A percentile compares a stretch with the other conserved stretches of the same genome.
Conservation (phyloP, 2,797 vertebrate species). For the Sylvilagus floridanus region DNA sequence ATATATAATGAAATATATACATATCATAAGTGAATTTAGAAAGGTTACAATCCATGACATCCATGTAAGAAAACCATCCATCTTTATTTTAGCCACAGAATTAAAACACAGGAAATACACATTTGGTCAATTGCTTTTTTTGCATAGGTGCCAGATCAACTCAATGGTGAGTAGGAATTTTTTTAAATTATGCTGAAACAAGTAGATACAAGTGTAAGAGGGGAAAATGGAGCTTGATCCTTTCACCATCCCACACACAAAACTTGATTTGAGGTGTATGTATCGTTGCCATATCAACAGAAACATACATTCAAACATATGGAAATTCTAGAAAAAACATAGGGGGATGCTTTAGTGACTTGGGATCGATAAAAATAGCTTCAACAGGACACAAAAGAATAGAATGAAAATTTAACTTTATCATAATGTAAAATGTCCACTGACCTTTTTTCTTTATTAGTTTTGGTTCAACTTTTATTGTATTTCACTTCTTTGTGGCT, state of each 20-base stretch:
- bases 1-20: background rate
- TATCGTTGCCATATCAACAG: background rate
- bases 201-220: background rate
- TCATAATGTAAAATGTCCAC: background rate
- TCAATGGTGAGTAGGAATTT: background rate
- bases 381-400: background rate
- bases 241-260: background rate
- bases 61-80: background rate
- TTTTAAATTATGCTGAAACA: background rate
- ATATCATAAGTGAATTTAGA: background rate
- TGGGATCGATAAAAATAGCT: background rate
- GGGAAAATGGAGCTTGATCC: background rate
- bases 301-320: background rate
- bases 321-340: background rate
- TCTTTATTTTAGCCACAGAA: background rate
- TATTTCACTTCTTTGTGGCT: background rate
- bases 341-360: background rate
- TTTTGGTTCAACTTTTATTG: slow-evolving; percentile 31
- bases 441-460: slow-evolving; percentile 5
- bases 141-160: background rate
- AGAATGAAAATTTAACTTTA: background rate
- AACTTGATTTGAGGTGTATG: background rate
- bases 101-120: background rate
- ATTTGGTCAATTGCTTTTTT: background rate
- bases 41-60: background rate